Evolutionary conservation across 35 echinoderm and acorn worm genomes (phyloP), one percentile per base, ranked within the genome.

Genomic region (Ophioderma brevispina): DNA sequence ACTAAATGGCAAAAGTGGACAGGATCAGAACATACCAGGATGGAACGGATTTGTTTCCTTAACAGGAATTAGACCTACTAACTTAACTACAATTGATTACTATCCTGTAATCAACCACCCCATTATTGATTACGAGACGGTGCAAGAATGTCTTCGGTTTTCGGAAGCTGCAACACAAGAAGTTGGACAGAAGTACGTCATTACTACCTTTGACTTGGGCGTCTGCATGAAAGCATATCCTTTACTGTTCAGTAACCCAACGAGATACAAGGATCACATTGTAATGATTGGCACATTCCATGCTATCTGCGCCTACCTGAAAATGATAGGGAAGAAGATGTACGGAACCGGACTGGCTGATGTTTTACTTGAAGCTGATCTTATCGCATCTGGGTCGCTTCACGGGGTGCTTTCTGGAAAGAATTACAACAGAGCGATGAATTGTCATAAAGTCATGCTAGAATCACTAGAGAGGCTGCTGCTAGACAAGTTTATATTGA

Each of bases 321-420:
- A 88, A 55, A 95, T 94, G 89, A 41, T 95, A 14, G 89, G 83
- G 31, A 91, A 95, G 34, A 92, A 95, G 89, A 87, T 91, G 78
- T 32, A 70, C 35, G 84, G 85, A 17, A 41, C 89, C 50, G 90
- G 86, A 23, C 39, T 85, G 1, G 15, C 79, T 63, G 90, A 96
- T 55, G 64, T 92, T 19, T 36, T 92, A 46, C 0, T 92, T 49
- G 90, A 95, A 59, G 89, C 90, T 13, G 85, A 75, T 36, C 52
- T 92, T 13, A 89, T 88, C 31, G 50, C 56, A 79, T 70, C 34
- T 88, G 78, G 94, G 1, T 86, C 89, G 11, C 19, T 95, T 39
- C 17, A 59, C 33, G 35, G 89, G 0, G 80, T 84, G 5, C 15
- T 96, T 8, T 0, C 46, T 41, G 86, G 89, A 13, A 95, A 91